These are phyloP conservation scores for Cyaniris semiargus DNA, from an alignment of 2,888 invertebrate species.

Conservation along the genomic window DNA sequence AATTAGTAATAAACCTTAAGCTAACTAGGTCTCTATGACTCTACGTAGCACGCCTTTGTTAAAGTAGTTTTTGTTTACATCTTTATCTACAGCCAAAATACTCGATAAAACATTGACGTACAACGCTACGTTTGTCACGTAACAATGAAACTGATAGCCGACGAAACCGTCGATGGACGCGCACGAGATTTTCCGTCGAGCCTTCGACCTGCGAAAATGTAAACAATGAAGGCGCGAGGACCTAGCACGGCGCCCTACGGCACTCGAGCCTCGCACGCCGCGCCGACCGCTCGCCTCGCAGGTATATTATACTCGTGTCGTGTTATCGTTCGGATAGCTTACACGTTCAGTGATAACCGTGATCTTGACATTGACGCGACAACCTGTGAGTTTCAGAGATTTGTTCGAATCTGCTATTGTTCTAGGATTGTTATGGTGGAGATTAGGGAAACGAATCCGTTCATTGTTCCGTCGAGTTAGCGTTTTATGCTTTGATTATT, in stretches of 20 bases:
- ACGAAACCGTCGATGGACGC: slow-evolving; percentile 44
- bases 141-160: background rate
- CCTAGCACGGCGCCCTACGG: slow-evolving; percentile 51
- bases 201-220: slow-evolving; percentile 74
- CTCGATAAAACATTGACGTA: background rate
- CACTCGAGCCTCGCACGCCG: slow-evolving; percentile 74
- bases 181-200: slow-evolving; percentile 68
- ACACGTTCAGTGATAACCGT: slow-evolving; percentile 38
- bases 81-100: slow-evolving; percentile 2
- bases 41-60: slow-evolving; percentile 9
- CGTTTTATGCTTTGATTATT: slow-evolving; percentile 9
- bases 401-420: slow-evolving; percentile 66
- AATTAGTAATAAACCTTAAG: background rate
- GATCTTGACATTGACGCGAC: slow-evolving; percentile 62
- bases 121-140: background rate
- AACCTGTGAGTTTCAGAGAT: slow-evolving; percentile 47
- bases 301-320: slow-evolving; percentile 57
- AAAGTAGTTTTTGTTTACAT: background rate
- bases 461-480: slow-evolving; percentile 7
- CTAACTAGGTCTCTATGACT: background rate
- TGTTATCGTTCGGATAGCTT: slow-evolving; percentile 54
- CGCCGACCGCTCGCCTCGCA: slow-evolving; percentile 64
- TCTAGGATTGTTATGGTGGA: slow-evolving; percentile 67
- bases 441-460: slow-evolving; percentile 46
- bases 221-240: slow-evolving; percentile 71